Conservation (phyloP, 2,797 vertebrate genomes). For the Arnoldichthys spilopterus region DNA sequence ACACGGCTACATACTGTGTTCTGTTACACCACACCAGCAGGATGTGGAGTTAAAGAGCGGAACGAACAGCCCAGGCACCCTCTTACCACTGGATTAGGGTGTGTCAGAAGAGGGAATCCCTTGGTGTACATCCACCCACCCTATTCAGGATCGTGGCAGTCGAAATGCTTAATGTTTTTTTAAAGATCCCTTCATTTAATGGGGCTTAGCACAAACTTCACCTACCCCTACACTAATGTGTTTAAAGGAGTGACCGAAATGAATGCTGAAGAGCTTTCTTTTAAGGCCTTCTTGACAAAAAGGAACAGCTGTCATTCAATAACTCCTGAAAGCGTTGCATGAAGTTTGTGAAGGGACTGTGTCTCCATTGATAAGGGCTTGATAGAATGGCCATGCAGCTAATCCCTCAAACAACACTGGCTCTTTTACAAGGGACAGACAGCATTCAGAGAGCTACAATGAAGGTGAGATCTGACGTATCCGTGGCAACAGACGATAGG, state of each 20-base stretch:
- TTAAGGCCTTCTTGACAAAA: constrained; percentile 38
- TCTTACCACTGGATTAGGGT: constrained; percentile 33
- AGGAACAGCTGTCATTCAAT: constrained; percentile 58
- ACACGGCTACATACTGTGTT: constrained; percentile 28
- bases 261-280: constrained; percentile 5
- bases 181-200: constrained; percentile 26
- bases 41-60: constrained; percentile 40
- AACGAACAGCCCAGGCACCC: constrained; percentile 21
- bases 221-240: background rate
- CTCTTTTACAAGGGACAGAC: constrained; percentile 67
- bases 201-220: constrained; percentile 1
- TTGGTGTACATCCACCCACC: constrained; percentile 14
- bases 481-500: constrained; percentile 49
- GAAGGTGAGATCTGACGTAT: constrained; percentile 71
- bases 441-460: constrained; percentile 67
- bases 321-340: constrained; percentile 61
- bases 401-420: constrained; percentile 76
- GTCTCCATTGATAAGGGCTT: constrained; percentile 73
- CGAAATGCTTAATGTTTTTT: constrained; percentile 21
- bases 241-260: constrained; percentile 13
- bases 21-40: constrained; percentile 40
- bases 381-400: constrained; percentile 69
- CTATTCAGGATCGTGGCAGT: background rate
- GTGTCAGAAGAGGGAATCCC: constrained; percentile 8
- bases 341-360: constrained; percentile 65